Base-by-base conservation (phyloP, 2,888 invertebrate genomes). In the Plagodis dolabraria region DNA sequence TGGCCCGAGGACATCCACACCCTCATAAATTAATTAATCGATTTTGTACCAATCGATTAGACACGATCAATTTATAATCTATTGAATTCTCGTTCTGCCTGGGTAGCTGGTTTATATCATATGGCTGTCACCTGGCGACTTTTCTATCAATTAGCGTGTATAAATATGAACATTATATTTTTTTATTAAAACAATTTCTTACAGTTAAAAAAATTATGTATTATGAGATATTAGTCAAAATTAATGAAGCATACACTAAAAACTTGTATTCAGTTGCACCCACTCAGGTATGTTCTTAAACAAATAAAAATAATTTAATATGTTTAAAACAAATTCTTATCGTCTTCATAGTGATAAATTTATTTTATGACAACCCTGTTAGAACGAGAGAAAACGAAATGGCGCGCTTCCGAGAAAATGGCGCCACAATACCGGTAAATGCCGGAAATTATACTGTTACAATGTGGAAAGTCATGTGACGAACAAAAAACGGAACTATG, bases 11-110 rank as follows among this genome's bases (percentile, higher is more conserved):
- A 42, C 43, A 43, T 57, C 34, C 40, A 22, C 10, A 46, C 35
- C 53, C 36, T 34, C 43, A 12, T 47, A 42, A 50, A 49, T 57
- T 43, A 47, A 52, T 57, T 43, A 48, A 57, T 56, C 55, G 49
- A 45, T 56, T 49, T 10, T 33, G 35, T 47, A 22, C 33, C 36
- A 57, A 57, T 57, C 52, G 52, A 44, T 47, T 52, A 51, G 42
- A 57, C 52, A 52, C 57, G 57, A 57, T 52, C 38, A 9, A 38
- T 57, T 49, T 6, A 11, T 35, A n/a, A 43, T 33, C 5, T 44
- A 8, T n/a, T n/a, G 11, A n/a, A 6, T 7, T 9, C 42, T 42
- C 42, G 42, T 33, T 42, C 33, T 33, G 7, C 38, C 38, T 8
- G 9, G 7, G 38, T 38, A 22, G 22, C 22, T 22, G 22, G 22